A percentile compares a stretch with the other conserved stretches of the same genome.
phyloP scores from a whole-genome alignment of 2,888 invertebrate species.

The Drosophila kambysellisi region DNA sequence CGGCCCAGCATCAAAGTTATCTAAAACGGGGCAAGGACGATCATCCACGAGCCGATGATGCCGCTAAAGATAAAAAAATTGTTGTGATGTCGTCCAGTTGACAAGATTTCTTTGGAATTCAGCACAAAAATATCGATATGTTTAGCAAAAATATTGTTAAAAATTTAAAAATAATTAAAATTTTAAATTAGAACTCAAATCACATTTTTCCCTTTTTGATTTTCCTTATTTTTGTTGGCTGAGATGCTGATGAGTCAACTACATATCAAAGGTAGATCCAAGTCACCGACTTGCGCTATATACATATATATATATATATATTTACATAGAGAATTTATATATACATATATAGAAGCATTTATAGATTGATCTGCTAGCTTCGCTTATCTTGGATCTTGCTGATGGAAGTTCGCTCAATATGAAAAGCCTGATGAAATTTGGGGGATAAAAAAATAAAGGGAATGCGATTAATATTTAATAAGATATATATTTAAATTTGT shows the following conservation, averaged over 20 bases:
- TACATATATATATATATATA: neutral
- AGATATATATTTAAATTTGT: neutral
- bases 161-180: neutral
- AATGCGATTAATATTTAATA: neutral
- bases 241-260: neutral
- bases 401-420: neutral
- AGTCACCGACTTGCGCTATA: neutral
- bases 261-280: neutral
- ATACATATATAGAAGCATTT: neutral
- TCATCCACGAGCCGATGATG: neutral
- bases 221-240: neutral
- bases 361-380: neutral
- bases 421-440: neutral
- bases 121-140: neutral
- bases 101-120: neutral
- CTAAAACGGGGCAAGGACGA: neutral
- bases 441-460: neutral
- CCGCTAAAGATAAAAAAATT: neutral
- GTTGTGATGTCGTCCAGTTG: neutral
- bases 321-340: neutral
- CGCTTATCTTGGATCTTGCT: neutral
- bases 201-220: neutral
- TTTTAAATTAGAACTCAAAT: neutral
- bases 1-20: conserved; percentile 25
- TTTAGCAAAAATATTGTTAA: neutral